Percentiles rank a stretch among this genome's conserved stretches.
Evolutionary conservation across 2,113 vertebrate species (phyloP).

Genomic region (Istiophorus platypterus): DNA sequence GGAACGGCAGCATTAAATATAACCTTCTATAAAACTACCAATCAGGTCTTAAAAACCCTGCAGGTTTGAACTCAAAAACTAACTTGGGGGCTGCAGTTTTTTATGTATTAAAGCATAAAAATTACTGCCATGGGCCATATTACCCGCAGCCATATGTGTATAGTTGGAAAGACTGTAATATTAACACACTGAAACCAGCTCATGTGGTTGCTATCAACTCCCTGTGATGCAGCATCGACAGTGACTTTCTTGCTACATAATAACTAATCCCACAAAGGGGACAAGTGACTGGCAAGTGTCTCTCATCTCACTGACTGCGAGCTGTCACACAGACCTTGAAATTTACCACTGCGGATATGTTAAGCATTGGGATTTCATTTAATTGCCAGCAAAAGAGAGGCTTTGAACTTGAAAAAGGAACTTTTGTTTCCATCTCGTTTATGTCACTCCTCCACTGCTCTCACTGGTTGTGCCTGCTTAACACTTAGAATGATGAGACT

Average conservation of each 20-base stretch:
- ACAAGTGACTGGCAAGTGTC: conserved; percentile 11
- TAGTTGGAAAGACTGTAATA: background rate
- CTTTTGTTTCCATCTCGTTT: conserved; percentile 22
- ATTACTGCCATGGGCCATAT: conserved; percentile 26
- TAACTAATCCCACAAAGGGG: conserved; percentile 23
- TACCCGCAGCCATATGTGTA: background rate
- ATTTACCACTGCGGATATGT: background rate
- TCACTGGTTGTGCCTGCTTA: background rate
- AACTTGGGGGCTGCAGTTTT: conserved; percentile 4
- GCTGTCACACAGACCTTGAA: conserved; percentile 27
- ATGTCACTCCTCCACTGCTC: background rate
- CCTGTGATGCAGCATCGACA: background rate
- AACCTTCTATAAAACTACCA: conserved; percentile 30
- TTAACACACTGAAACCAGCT: conserved; percentile 4
- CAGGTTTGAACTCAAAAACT: conserved; percentile 45
- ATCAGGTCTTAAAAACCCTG: conserved; percentile 24
- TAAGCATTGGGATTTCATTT: background rate
- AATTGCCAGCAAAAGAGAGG: background rate
- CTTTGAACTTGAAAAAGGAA: background rate
- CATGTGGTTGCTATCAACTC: background rate
- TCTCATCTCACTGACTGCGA: background rate
- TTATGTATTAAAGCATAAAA: conserved; percentile 35
- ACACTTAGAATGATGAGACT: conserved; percentile 28
- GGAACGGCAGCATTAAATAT: conserved; percentile 32
- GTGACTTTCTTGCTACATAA: conserved; percentile 13